Conservation (phyloP, 2,113 vertebrate species). For the Plotosus lineatus region DNA sequence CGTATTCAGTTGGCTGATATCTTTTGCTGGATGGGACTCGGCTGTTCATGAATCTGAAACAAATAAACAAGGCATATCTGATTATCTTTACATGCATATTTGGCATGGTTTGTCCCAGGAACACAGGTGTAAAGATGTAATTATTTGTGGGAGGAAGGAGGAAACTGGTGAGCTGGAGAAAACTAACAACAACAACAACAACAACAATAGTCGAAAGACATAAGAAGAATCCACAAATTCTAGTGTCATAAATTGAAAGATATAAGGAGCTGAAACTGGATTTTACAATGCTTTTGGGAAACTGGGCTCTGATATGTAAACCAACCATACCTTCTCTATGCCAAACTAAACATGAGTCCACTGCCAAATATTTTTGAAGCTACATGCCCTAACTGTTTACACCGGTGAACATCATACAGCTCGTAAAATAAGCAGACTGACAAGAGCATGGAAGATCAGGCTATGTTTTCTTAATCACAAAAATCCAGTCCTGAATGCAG, state of each 20-base stretch:
- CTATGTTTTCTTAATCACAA: constrained; percentile 7
- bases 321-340: constrained; percentile 5
- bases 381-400: constrained; percentile 9
- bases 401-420: not conserved
- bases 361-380: constrained; percentile 16
- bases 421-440: constrained; percentile 26
- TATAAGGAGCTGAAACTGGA: not conserved
- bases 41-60: constrained; percentile 89
- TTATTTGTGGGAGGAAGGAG: not conserved
- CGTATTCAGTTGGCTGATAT: constrained; percentile 92
- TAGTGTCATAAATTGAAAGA: not conserved
- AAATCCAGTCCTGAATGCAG: not conserved
- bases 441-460: not conserved
- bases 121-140: not conserved
- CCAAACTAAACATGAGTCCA: constrained; percentile 25
- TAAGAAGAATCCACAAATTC: no score
- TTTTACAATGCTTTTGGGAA: constrained; percentile 4
- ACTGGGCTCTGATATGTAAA: constrained; percentile 1
- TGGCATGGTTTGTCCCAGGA: not conserved
- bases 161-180: not conserved
- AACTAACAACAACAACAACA: no score
- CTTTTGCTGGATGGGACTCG: constrained; percentile 84
- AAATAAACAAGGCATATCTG: constrained; percentile 19
- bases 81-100: not conserved
- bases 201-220: no score